phyloP scores from a whole-genome alignment of 2,888 invertebrate genomes.

The Trachelus stipa region DNA sequence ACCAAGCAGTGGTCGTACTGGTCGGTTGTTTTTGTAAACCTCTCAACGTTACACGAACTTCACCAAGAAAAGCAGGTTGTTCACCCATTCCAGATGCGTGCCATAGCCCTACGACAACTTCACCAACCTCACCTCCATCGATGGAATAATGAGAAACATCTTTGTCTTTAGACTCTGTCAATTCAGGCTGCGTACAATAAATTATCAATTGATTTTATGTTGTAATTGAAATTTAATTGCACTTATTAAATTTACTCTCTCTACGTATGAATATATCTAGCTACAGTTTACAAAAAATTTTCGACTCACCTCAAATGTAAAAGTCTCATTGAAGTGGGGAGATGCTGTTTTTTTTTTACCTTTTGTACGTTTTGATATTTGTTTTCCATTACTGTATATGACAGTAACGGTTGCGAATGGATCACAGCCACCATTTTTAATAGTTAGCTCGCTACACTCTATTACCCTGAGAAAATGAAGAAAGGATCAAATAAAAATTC shows the following conservation, averaged over 20 bases:
- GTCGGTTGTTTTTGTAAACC: slow-evolving; percentile 74
- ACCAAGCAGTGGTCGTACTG: slow-evolving; percentile 81
- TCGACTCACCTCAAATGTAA: slow-evolving; percentile 76
- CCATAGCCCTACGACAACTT: slow-evolving; percentile 86
- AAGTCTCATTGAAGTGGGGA: slow-evolving; percentile 89
- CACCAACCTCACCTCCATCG: slow-evolving; percentile 79
- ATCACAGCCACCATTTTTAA: slow-evolving; percentile 92
- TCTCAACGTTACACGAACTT: slow-evolving; percentile 83
- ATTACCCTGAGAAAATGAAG: slow-evolving; percentile 70
- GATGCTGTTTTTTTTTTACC: slow-evolving; percentile 90
- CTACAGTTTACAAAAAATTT: not conserved
- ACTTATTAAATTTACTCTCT: not conserved
- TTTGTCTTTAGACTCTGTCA: slow-evolving; percentile 59
- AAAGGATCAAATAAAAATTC: not conserved
- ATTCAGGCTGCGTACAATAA: slow-evolving; percentile 47
- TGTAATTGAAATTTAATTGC: not conserved
- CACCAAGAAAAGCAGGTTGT: slow-evolving; percentile 88
- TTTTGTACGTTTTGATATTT: slow-evolving; percentile 84
- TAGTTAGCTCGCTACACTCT: slow-evolving; percentile 88
- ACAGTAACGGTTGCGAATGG: slow-evolving; percentile 88
- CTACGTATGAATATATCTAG: not conserved
- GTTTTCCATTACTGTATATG: slow-evolving; percentile 83
- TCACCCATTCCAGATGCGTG: slow-evolving; percentile 84
- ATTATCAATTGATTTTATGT: not conserved
- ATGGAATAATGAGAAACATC: slow-evolving; percentile 61